phyloP scores from a whole-genome alignment of 2,797 vertebrate species.

The Agapornis canus region DNA sequence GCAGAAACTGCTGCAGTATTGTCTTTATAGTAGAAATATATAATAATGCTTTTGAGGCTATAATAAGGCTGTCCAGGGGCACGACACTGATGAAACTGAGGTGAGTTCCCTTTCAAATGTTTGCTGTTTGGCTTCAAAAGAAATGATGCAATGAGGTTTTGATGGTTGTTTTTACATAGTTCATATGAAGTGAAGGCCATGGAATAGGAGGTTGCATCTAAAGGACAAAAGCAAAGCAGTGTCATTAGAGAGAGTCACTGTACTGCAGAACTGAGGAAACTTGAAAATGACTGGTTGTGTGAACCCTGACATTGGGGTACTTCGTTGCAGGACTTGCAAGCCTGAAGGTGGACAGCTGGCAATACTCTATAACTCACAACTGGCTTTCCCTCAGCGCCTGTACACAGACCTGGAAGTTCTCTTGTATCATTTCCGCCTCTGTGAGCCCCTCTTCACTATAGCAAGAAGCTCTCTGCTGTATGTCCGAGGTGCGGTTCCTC shows the following conservation, averaged over 20 bases:
- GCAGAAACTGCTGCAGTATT: background rate
- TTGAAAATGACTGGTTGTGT: background rate
- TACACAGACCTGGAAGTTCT: constrained; percentile 80
- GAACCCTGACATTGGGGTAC: background rate
- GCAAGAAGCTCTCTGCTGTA: constrained; percentile 75
- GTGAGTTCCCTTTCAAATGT: background rate
- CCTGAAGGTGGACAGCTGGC: background rate
- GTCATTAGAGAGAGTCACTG: background rate
- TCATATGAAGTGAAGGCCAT: background rate
- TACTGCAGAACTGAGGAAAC: background rate
- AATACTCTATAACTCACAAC: constrained; percentile 80
- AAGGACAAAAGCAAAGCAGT: background rate
- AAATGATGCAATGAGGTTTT: background rate
- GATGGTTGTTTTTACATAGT: background rate
- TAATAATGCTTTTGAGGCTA: background rate
- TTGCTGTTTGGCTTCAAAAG: background rate
- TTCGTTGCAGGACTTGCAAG: constrained; percentile 35
- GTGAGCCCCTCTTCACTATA: constrained; percentile 72
- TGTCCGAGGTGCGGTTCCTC: constrained; percentile 68
- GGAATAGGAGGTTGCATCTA: background rate
- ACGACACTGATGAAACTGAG: background rate
- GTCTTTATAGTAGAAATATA: background rate
- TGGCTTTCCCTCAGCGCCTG: constrained; percentile 79
- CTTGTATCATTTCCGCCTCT: constrained; percentile 77
- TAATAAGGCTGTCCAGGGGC: background rate